phyloP scores from a whole-genome alignment of 2,113 vertebrate genomes.

The Megaceryle maxima region DNA sequence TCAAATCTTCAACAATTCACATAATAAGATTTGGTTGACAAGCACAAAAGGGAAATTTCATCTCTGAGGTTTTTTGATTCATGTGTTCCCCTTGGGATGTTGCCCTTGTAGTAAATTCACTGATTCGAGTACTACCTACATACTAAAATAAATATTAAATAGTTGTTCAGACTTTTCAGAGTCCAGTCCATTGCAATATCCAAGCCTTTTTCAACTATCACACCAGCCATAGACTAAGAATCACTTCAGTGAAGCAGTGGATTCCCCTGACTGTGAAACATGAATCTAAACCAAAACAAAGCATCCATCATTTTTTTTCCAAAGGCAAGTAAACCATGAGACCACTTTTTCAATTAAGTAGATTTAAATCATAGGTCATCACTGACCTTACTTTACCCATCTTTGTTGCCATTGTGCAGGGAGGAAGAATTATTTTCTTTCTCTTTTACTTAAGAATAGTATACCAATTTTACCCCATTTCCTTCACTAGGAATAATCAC shows the following conservation, averaged over 20 bases:
- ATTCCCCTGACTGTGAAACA: background rate
- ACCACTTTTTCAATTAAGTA: background rate
- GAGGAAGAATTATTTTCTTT: background rate
- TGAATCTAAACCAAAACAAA: background rate
- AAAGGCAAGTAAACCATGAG: background rate
- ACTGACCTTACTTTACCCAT: background rate
- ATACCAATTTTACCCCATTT: background rate
- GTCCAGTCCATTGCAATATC: background rate
- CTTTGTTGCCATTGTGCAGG: fast-evolving
- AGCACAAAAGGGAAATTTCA: background rate
- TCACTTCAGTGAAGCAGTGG: background rate
- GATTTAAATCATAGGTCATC: background rate
- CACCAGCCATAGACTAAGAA: background rate
- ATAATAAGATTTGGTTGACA: background rate
- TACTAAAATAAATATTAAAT: background rate
- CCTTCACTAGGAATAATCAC: background rate
- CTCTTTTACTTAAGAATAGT: background rate
- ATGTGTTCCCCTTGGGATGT: background rate
- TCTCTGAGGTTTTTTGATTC: background rate
- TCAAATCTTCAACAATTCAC: background rate
- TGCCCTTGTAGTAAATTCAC: background rate
- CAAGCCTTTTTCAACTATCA: background rate
- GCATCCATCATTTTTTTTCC: background rate
- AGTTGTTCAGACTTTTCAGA: background rate
- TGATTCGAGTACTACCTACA: background rate